A percentile compares a stretch with the other conserved stretches of the same genome.
Evolutionary conservation across 2,888 invertebrate species (phyloP).

Genomic region (Dicranocentrus wangi): DNA sequence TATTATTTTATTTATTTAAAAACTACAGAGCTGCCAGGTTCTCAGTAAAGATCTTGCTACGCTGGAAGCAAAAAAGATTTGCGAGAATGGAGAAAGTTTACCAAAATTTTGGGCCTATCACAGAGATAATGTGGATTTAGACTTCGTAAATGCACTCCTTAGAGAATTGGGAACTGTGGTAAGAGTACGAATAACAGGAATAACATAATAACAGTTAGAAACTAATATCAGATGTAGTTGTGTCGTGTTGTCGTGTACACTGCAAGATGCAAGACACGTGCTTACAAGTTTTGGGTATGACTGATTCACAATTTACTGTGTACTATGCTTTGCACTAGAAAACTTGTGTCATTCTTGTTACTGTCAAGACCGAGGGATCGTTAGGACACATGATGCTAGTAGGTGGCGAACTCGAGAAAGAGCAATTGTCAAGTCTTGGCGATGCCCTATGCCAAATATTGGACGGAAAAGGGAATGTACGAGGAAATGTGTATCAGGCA

Average conservation of each 20-base stretch:
- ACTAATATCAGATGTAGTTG: background rate
- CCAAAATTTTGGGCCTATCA: constrained; percentile 61
- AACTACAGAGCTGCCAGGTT: constrained; percentile 78
- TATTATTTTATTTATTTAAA: too few species aligned
- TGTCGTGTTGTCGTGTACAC: too few species aligned
- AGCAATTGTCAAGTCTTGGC: constrained; percentile 65
- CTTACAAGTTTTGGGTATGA: too few species aligned
- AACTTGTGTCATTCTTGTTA: constrained; percentile 58
- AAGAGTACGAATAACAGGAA: constrained; percentile 54
- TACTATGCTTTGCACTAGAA: too few species aligned
- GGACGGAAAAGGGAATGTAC: constrained; percentile 85
- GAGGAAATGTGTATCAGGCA: constrained; percentile 84
- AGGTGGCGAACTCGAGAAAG: constrained; percentile 52
- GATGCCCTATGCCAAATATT: constrained; percentile 81
- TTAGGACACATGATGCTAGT: constrained; percentile 65
- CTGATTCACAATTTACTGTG: too few species aligned
- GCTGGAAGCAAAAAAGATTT: constrained; percentile 81
- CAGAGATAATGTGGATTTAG: constrained; percentile 84
- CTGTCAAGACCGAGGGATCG: constrained; percentile 68
- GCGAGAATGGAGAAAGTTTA: constrained; percentile 16
- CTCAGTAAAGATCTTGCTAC: constrained; percentile 82
- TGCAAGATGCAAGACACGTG: too few species aligned
- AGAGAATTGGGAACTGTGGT: constrained; percentile 79
- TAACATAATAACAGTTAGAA: background rate
- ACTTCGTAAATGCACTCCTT: constrained; percentile 83